Base-by-base conservation (phyloP, 2,113 vertebrate genomes). In the Rhea americana region DNA sequence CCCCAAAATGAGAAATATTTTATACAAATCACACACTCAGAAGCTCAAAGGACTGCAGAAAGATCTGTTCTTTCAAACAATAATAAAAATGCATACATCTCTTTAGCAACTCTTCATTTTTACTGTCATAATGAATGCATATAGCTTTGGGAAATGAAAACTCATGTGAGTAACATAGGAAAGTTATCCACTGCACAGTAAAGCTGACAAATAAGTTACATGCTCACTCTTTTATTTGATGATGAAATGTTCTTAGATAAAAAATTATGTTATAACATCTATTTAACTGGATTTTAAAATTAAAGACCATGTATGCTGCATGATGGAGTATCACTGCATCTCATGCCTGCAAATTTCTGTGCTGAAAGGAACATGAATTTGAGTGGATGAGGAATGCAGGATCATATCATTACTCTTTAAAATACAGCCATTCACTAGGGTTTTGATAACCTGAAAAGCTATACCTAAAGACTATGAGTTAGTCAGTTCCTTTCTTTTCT, bases 1-100 rank as follows among this genome's bases (percentile, higher is more conserved):
- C 96, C 97, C 97, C 95, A 86, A 95, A 94, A 97, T 91, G 89
- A 97, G 93, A 95, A 92, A 90, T 94, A 90, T 95, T 87, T 97
- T 95, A 95, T 92, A 94, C 97, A 95, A 93, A 95, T 96, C 89
- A 95, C 93, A 95, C 86, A 95, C 73, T 94, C 91, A 70, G 72
- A 82, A 90, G 92, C 93, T 97, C 89, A 91, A 79, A 91, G 82
- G 85, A 92, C 91, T 92, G 82, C 16, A 55, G 61, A 92, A 95
- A 94, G 88, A 90, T 72, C 85, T 87, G 61, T 96, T 96, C 91
- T 83, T 83, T 93, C 68, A 80, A 93, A 92, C 73, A 85, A 87
- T 91, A 97, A 92, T 93, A 94, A 73, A 96, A 97, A 96, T 95
- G 58, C 65, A 92, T 84, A 92, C 81, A 22, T 95, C 89, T 97